phyloP scores from a whole-genome alignment of 2,888 invertebrate genomes.

The Fissipunctia ypsillon region DNA sequence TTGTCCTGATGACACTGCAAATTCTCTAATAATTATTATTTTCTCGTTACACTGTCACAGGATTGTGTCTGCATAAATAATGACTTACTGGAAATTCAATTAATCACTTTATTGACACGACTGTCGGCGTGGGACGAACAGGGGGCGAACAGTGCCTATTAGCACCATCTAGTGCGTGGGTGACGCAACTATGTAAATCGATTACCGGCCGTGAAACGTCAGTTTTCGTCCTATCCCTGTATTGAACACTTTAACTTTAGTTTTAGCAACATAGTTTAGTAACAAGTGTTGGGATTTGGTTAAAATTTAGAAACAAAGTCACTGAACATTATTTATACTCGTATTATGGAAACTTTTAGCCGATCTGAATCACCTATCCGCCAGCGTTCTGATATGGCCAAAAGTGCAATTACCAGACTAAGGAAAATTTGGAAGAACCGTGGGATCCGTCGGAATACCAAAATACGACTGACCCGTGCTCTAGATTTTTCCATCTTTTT shows the following conservation, averaged over 20 bases:
- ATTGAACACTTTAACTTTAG: neutral
- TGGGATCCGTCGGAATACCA: no score
- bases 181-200: slow-evolving; percentile 19
- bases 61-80: slow-evolving; percentile 14
- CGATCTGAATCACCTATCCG: neutral
- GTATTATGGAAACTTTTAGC: neutral
- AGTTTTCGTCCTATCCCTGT: slow-evolving; percentile 22
- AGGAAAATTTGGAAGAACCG: no score
- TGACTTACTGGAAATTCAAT: slow-evolving; percentile 17
- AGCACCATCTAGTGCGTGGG: slow-evolving; percentile 29
- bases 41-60: neutral
- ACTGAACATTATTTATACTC: neutral
- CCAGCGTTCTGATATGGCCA: no score
- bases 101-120: slow-evolving; percentile 32
- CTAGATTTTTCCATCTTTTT: no score
- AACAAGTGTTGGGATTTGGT: neutral
- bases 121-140: slow-evolving; percentile 6
- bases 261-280: neutral
- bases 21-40: slow-evolving; percentile 6
- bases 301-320: neutral
- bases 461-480: no score
- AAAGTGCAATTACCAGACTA: no score
- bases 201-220: slow-evolving; percentile 33
- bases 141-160: slow-evolving; percentile 12
- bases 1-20: neutral